A percentile compares a stretch with the other conserved stretches of the same genome.
These are phyloP conservation scores for Sphaerodactylus townsendi DNA, from an alignment of 2,113 vertebrate species.

Conservation along the genomic window DNA sequence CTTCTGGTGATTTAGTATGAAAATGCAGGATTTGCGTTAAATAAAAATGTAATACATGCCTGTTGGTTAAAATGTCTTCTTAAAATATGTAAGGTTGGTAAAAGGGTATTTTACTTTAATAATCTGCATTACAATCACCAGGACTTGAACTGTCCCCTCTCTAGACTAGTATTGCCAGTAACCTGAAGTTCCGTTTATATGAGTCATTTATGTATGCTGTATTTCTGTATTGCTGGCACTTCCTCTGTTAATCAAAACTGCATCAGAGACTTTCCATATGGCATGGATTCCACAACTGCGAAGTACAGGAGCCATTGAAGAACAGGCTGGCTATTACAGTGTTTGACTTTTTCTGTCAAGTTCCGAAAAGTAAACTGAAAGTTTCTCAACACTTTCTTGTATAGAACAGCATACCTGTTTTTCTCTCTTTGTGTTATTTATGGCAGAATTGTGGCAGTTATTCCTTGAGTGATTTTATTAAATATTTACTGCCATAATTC, in stretches of 20 bases:
- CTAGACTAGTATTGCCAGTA: fast-evolving
- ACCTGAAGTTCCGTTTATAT: not conserved
- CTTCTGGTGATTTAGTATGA: too few species aligned
- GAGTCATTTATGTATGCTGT: not conserved
- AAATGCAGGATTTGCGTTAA: too few species aligned
- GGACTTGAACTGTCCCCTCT: too few species aligned
- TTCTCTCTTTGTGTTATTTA: not conserved
- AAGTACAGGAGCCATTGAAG: not conserved
- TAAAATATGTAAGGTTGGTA: not conserved
- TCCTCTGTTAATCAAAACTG: not conserved
- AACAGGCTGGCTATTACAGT: not conserved
- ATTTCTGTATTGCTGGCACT: not conserved
- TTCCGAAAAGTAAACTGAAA: not conserved
- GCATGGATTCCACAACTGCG: not conserved
- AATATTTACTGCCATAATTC: not conserved
- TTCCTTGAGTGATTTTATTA: not conserved
- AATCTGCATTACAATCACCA: too few species aligned
- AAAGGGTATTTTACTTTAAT: too few species aligned
- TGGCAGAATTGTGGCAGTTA: not conserved
- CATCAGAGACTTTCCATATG: not conserved
- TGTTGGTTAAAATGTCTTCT: not conserved
- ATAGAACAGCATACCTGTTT: not conserved
- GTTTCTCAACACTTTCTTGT: not conserved
- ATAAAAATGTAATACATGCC: not conserved
- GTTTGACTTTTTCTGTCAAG: not conserved